Conservation (phyloP, 2,113 vertebrate species). For the Thunnus thynnus region DNA sequence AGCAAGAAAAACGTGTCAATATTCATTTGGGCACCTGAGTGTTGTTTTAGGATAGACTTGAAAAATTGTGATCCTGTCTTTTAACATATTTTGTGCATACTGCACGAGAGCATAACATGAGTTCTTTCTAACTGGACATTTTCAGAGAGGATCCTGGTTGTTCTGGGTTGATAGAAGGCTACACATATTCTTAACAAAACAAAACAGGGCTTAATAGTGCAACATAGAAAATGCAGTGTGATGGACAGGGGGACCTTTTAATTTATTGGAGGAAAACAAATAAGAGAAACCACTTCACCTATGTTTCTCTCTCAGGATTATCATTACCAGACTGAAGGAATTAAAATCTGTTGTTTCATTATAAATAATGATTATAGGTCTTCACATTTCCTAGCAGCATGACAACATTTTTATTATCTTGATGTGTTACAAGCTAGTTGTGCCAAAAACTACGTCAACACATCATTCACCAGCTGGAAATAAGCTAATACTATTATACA, state of each 20-base stretch:
- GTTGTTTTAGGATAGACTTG: neutral
- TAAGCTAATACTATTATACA: neutral
- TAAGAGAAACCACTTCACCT: neutral
- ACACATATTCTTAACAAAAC: no score
- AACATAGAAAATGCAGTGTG: neutral
- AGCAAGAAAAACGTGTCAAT: no score
- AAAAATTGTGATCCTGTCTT: no score
- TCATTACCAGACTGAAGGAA: neutral
- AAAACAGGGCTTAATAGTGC: neutral
- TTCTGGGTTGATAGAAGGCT: neutral
- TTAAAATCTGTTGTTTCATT: conserved; percentile 1
- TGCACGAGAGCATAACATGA: neutral
- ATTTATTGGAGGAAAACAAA: neutral
- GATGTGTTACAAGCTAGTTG: neutral
- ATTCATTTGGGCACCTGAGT: no score
- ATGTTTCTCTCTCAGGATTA: neutral
- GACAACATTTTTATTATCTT: neutral
- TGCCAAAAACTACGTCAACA: neutral
- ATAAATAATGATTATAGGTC: conserved; percentile 5
- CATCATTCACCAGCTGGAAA: neutral
- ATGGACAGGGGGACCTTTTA: neutral
- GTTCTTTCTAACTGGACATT: neutral
- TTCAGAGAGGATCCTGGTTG: neutral
- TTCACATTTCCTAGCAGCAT: neutral
- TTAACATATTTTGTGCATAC: neutral